These are phyloP conservation scores for Astreopora myriophthalma DNA, from an alignment of 64 coral and sea anemone species.

Conservation along the genomic window DNA sequence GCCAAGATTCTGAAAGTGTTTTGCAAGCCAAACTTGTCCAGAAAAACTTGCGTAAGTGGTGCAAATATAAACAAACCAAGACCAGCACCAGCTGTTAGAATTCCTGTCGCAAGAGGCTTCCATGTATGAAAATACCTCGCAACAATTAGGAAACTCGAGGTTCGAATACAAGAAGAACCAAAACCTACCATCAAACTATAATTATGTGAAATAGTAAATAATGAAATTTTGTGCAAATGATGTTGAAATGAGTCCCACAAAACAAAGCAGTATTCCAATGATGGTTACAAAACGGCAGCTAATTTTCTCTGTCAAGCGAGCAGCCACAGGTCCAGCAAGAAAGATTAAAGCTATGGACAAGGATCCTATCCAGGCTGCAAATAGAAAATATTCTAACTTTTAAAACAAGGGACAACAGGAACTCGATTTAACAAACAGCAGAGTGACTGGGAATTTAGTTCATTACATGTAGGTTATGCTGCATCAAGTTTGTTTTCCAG, in stretches of 20 bases:
- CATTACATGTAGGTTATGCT: too few relatives aligned
- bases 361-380: slow-evolving; percentile 54
- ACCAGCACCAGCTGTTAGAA: slow-evolving; percentile 23
- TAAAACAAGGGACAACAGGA: not conserved
- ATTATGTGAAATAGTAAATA: slow-evolving; percentile 30
- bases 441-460: too few relatives aligned
- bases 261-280: not conserved
- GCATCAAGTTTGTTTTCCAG: too few relatives aligned
- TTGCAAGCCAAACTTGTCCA: not conserved
- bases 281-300: slow-evolving; percentile 19
- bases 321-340: slow-evolving; percentile 32
- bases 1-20: slow-evolving; percentile 33
- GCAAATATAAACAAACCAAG: slow-evolving; percentile 34
- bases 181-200: slow-evolving; percentile 33
- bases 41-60: slow-evolving; percentile 5
- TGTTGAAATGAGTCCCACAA: slow-evolving; percentile 9
- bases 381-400: not conserved
- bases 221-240: slow-evolving; percentile 40
- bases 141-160: slow-evolving; percentile 15
- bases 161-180: slow-evolving; percentile 23
- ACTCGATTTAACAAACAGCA: too few relatives aligned
- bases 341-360: not conserved
- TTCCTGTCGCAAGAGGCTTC: slow-evolving; percentile 24
- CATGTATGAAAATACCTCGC: slow-evolving; percentile 26
- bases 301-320: slow-evolving; percentile 26